A percentile compares a stretch with the other conserved stretches of the same genome.
phyloP scores from a whole-genome alignment of 2,888 invertebrate genomes.

The Stenoptilia bipunctidactyla region DNA sequence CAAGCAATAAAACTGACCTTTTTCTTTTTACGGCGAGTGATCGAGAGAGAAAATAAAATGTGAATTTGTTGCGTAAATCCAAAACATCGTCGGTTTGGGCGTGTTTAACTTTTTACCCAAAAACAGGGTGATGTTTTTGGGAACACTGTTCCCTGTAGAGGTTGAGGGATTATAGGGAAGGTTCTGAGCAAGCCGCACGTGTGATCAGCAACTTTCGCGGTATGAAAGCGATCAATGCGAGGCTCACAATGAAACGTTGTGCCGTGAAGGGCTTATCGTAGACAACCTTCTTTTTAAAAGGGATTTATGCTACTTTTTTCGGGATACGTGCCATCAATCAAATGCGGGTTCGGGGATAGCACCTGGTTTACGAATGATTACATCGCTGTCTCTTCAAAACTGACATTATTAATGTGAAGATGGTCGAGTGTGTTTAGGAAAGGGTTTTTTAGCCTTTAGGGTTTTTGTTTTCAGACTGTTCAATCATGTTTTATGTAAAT shows the following conservation, averaged over 20 bases:
- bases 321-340: constrained; percentile 28
- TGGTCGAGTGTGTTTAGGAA: constrained; percentile 18
- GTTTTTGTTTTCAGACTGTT: no score
- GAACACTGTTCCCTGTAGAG: no score
- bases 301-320: constrained; percentile 10
- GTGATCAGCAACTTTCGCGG: constrained; percentile 24
- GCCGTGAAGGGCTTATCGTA: no score
- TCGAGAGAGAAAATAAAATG: no score
- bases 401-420: constrained; percentile 23
- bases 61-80: constrained; percentile 53
- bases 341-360: constrained; percentile 10
- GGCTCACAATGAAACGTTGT: constrained; percentile 37
- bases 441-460: no score
- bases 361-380: constrained; percentile 23
- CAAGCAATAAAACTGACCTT: no score
- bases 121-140: no score
- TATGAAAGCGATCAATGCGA: constrained; percentile 33
- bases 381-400: constrained; percentile 20
- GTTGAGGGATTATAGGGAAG: no score
- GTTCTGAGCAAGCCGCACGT: constrained; percentile 15
- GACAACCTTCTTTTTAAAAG: constrained; percentile 15
- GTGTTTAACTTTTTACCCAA: no score
- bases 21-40: no score
- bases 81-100: no score
- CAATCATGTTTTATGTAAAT: no score